Base-by-base conservation (phyloP, 2,888 invertebrate genomes). In the Ischnura elegans region DNA sequence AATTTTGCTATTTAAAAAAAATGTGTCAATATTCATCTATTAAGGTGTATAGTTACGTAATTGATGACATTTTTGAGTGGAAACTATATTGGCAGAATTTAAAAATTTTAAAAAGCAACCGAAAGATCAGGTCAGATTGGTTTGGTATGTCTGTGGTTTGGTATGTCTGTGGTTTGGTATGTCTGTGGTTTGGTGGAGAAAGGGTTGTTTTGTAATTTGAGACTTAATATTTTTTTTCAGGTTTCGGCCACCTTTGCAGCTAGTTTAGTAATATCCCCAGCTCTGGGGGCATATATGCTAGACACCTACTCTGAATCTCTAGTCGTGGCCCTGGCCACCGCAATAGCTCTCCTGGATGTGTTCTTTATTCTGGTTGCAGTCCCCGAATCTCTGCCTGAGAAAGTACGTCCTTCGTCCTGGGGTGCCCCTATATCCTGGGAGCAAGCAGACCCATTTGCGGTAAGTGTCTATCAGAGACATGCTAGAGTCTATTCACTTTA, bases 191-290 rank as follows among this genome's bases (percentile, higher is more conserved):
- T n/a, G n/a, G n/a, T n/a, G n/a, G n/a, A n/a, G n/a, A n/a, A n/a
- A n/a, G n/a, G 51, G n/a, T 19, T 61, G 61, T 61, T 61, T 25
- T 61, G 29, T 93, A n/a, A 55, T 61, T 36, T 16, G 13, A 61
- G 19, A 51, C 36, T 19, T 43, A 6, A 42, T 46, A 46, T 93
- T 76, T 93, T 94, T 47, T 94, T 94, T 66, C 94, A 96, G 96
- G 97, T 98, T n/a, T 99, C 99, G 45, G 99, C 99, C 47, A 99
- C 99, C 94, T 99, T 99, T 96, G 99, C 99, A 29, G 99, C 99
- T 94, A 99, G 99, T 96, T 98, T 99, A 97, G 99, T 99, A 90
- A 99, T 99, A 95, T 99, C 99, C 94, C 99, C 99, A 21, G 99
- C 99, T 3, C 97, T 99, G 93, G 99, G 99, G 94, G 98, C 98